A percentile compares a stretch with the other conserved stretches of the same genome.
phyloP scores from a whole-genome alignment of 2,797 vertebrate genomes.

The Labroides dimidiatus region DNA sequence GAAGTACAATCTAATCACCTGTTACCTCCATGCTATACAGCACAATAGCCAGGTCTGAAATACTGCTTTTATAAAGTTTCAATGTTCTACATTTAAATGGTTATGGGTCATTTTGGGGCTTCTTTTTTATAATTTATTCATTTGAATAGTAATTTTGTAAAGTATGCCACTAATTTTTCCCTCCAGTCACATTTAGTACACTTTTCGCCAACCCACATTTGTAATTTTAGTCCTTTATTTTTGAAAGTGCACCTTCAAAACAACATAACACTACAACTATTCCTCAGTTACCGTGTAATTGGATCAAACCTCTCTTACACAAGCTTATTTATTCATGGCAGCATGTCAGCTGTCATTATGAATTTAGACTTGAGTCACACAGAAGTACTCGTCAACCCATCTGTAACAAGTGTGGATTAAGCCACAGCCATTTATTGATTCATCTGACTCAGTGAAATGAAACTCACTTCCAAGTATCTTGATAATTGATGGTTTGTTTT shows the following conservation, averaged over 20 bases:
- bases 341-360: background rate
- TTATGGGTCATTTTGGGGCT: background rate
- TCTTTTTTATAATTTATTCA: background rate
- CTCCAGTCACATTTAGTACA: background rate
- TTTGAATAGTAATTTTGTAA: background rate
- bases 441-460: background rate
- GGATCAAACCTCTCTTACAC: conserved; percentile 4
- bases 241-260: background rate
- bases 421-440: background rate
- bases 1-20: conserved; percentile 12
- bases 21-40: background rate
- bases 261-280: background rate
- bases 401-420: background rate
- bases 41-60: background rate
- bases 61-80: background rate
- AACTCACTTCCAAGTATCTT: background rate
- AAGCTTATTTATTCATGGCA: background rate
- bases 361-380: background rate
- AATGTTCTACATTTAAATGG: background rate
- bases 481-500: background rate
- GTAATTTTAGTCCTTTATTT: background rate
- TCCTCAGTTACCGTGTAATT: background rate
- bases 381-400: background rate
- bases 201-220: background rate
- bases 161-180: background rate